Evolutionary conservation across 2,888 invertebrate species (phyloP).

Genomic region (Lepidonotus clava): DNA sequence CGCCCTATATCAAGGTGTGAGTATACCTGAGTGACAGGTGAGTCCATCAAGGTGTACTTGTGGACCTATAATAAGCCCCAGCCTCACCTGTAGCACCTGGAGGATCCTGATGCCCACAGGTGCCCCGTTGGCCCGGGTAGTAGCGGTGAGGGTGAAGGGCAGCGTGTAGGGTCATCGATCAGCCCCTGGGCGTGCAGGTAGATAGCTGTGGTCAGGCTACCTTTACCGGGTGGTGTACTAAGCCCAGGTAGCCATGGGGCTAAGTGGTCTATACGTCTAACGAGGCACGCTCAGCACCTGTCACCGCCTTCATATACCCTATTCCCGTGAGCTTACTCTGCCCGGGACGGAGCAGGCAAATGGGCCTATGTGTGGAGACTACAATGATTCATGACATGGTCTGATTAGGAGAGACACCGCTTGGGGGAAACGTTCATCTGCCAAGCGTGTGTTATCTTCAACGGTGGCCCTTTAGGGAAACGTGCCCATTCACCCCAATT

Average conservation of each 20-base stretch:
- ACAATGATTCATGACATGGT: background rate
- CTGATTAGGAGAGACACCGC: background rate
- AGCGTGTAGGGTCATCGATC: slow-evolving; percentile 19
- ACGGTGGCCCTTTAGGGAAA: slow-evolving; percentile 11
- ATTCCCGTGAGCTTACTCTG: background rate
- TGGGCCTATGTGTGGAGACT: background rate
- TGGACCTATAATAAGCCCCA: background rate
- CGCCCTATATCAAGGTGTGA: background rate
- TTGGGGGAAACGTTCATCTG: background rate
- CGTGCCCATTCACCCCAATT: background rate
- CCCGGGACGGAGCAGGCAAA: background rate
- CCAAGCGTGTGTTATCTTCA: slow-evolving; percentile 7
- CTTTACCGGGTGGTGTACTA: background rate
- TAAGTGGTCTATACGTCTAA: background rate
- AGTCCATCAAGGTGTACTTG: slow-evolving; percentile 14
- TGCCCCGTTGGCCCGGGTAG: background rate
- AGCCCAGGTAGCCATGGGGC: background rate
- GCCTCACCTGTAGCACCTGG: slow-evolving; percentile 1
- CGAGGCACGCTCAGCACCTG: background rate
- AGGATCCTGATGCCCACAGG: background rate
- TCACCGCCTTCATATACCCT: background rate
- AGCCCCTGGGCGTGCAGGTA: background rate
- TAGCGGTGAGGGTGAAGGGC: background rate
- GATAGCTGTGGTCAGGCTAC: background rate
- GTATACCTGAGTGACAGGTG: background rate